Percentiles rank a stretch among this genome's conserved stretches.
phyloP scores from a whole-genome alignment of 2,797 vertebrate genomes.

The Eleutherodactylus coqui region DNA sequence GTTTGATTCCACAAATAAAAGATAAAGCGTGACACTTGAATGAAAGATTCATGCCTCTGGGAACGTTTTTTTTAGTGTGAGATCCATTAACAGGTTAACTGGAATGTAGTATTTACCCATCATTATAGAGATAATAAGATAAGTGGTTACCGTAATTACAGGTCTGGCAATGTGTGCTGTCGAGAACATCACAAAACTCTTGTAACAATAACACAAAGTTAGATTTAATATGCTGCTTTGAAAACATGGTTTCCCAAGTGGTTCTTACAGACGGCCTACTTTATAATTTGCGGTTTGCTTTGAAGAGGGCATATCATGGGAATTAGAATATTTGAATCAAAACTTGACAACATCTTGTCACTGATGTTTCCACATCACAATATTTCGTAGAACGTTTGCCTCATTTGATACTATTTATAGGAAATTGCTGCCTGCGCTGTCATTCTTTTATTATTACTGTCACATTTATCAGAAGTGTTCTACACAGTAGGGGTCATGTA shows the following conservation, averaged over 20 bases:
- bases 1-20: not conserved
- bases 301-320: slow-evolving; percentile 66
- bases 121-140: slow-evolving; percentile 7
- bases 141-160: slow-evolving; percentile 42
- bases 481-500: not conserved
- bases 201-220: slow-evolving; percentile 61
- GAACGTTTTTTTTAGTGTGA: not conserved
- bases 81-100: slow-evolving; percentile 11
- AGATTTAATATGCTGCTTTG: slow-evolving; percentile 66
- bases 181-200: not conserved
- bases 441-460: not conserved
- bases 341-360: slow-evolving; percentile 20
- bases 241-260: slow-evolving; percentile 54
- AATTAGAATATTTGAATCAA: slow-evolving; percentile 10
- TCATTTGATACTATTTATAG: not conserved
- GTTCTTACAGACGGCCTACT: slow-evolving; percentile 61
- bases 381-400: not conserved
- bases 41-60: not conserved
- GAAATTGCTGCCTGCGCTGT: not conserved
- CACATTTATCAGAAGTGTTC: not conserved
- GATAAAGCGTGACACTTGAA: not conserved
- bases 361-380: slow-evolving; percentile 12
- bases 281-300: slow-evolving; percentile 70
- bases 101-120: slow-evolving; percentile 14
- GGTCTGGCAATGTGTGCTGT: slow-evolving; percentile 12